Evolutionary conservation across 2,113 vertebrate species (phyloP).

Genomic region (Macaca mulatta): DNA sequence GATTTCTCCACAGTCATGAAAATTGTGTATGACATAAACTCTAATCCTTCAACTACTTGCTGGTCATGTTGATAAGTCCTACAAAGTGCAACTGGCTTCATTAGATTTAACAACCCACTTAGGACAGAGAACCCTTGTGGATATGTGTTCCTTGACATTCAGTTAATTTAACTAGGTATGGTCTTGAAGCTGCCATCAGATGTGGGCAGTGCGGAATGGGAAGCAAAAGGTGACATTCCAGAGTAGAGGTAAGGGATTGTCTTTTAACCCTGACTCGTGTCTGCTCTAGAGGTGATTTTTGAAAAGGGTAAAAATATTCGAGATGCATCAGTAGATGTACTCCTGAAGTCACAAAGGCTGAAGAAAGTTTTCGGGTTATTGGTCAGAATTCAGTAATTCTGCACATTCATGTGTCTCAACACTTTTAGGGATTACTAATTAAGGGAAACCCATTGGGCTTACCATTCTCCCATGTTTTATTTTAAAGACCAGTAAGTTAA

Average conservation of each 20-base stretch:
- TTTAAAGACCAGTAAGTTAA: neutral
- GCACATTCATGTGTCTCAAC: neutral
- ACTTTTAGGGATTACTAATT: neutral
- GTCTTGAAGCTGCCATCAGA: neutral
- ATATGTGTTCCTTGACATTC: neutral
- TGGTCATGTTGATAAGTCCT: neutral
- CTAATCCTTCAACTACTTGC: neutral
- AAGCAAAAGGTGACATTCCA: neutral
- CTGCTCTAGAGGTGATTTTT: neutral
- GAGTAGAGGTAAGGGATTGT: neutral
- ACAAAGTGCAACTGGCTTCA: accelerated
- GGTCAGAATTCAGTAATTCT: accelerated
- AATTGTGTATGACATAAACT: neutral
- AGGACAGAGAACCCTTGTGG: neutral
- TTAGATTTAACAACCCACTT: neutral
- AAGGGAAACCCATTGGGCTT: neutral
- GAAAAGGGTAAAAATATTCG: neutral
- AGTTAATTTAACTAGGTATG: neutral
- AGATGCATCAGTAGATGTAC: neutral
- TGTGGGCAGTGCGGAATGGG: neutral
- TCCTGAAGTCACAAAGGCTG: neutral
- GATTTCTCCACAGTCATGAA: neutral
- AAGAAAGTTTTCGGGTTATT: neutral
- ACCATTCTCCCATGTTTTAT: neutral
- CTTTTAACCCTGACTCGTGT: neutral